Conservation (phyloP, 1,140 invertebrate species). For the Lordiphosa collinella region DNA sequence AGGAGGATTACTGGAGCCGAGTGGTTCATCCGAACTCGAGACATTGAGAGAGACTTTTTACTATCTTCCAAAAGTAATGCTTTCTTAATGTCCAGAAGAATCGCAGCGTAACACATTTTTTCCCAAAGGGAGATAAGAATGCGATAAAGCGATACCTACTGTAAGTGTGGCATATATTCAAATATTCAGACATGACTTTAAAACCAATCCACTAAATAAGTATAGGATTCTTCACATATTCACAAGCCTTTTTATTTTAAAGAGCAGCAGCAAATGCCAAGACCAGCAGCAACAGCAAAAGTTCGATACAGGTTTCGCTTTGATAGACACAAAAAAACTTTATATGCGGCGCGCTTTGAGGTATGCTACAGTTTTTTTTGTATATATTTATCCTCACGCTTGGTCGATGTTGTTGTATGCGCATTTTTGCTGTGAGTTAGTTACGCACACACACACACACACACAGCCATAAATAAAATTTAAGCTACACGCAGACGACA, state of each 20-base stretch:
- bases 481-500: slow-evolving; percentile 66
- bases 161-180: too few relatives aligned
- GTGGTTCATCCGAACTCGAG: too few relatives aligned
- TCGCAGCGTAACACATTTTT: too few relatives aligned
- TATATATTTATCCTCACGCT: slow-evolving; percentile 49
- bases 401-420: slow-evolving; percentile 23
- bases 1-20: too few relatives aligned
- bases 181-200: too few relatives aligned
- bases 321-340: slow-evolving; percentile 47
- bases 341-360: slow-evolving; percentile 25
- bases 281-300: slow-evolving; percentile 4
- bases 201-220: too few relatives aligned
- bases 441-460: slow-evolving; percentile 20
- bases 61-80: too few relatives aligned
- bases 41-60: too few relatives aligned
- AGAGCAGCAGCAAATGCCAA: neutral
- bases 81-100: too few relatives aligned
- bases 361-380: slow-evolving; percentile 27
- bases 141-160: too few relatives aligned
- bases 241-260: neutral
- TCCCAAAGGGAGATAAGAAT: too few relatives aligned
- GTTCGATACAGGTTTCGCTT: slow-evolving; percentile 26
- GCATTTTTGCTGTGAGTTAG: slow-evolving; percentile 30
- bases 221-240: too few relatives aligned
- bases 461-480: slow-evolving; percentile 69